Percentiles rank a stretch among this genome's conserved stretches.
phyloP scores from a whole-genome alignment of 2,888 invertebrate genomes.

The Biston betularia region DNA sequence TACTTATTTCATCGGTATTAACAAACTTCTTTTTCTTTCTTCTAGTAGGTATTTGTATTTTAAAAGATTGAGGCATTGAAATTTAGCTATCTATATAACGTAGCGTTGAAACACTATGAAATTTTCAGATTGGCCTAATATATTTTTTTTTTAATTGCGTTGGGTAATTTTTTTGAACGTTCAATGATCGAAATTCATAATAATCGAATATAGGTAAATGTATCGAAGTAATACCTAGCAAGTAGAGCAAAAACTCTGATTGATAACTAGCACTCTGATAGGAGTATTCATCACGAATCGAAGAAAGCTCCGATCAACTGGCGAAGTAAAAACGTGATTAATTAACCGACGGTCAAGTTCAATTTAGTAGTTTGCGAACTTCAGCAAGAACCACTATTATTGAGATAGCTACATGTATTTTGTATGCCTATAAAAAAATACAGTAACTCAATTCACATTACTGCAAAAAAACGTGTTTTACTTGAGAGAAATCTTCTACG shows the following conservation, averaged over 20 bases:
- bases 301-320: slow-evolving; percentile 36
- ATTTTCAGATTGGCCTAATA: too few relatives aligned
- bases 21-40: too few relatives aligned
- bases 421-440: background rate
- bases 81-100: too few relatives aligned
- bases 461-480: background rate
- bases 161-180: too few relatives aligned
- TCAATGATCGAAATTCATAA: background rate
- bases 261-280: slow-evolving; percentile 10
- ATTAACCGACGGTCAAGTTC: slow-evolving; percentile 42
- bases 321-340: slow-evolving; percentile 47
- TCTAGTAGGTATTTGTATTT: too few relatives aligned
- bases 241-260: slow-evolving; percentile 7
- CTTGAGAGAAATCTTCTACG: background rate
- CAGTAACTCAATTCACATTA: slow-evolving; percentile 11
- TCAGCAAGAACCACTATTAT: slow-evolving; percentile 29
- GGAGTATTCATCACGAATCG: slow-evolving; percentile 39
- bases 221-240: background rate
- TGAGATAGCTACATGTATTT: slow-evolving; percentile 1
- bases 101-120: too few relatives aligned
- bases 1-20: too few relatives aligned
- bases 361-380: slow-evolving; percentile 39
- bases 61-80: too few relatives aligned
- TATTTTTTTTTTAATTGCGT: too few relatives aligned
- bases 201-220: background rate